These are phyloP conservation scores for Drosophila meridiana DNA, from an alignment of 2,888 invertebrate species.

Conservation along the genomic window DNA sequence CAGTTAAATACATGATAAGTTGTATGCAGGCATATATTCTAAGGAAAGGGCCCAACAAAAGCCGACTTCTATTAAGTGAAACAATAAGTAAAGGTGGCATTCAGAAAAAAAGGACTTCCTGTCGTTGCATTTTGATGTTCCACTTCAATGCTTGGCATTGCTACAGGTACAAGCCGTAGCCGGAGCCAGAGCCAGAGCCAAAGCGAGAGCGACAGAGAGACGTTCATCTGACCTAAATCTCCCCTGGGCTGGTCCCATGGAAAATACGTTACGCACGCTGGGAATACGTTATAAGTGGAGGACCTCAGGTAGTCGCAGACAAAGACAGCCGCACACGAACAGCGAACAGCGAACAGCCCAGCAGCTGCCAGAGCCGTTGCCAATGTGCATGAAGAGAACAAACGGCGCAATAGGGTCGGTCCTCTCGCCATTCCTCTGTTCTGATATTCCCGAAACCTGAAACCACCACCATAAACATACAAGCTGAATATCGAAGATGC, in stretches of 20 bases:
- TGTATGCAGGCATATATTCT: constrained; percentile 1
- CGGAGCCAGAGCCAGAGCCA: not conserved
- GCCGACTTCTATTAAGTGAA: constrained; percentile 28
- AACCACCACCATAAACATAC: constrained; percentile 51
- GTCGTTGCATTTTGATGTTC: constrained; percentile 48
- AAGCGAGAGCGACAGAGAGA: not conserved
- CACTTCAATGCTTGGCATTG: constrained; percentile 50
- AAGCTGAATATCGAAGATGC: constrained; percentile 10
- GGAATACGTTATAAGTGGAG: constrained; percentile 36
- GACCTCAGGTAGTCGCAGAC: constrained; percentile 54
- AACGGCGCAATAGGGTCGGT: constrained; percentile 38
- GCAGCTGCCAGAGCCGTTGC: constrained; percentile 49
- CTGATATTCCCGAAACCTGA: constrained; percentile 58
- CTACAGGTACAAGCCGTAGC: constrained; percentile 55
- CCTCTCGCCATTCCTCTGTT: constrained; percentile 23
- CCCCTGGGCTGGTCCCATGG: constrained; percentile 17
- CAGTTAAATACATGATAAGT: not conserved
- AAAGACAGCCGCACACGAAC: constrained; percentile 32
- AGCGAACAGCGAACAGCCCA: constrained; percentile 11
- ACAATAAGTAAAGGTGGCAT: constrained; percentile 49
- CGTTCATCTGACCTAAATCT: constrained; percentile 59
- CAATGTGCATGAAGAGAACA: constrained; percentile 26
- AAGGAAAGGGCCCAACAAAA: constrained; percentile 28
- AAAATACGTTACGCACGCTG: constrained; percentile 63
- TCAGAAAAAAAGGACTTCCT: constrained; percentile 63